Conservation (phyloP, 2,888 invertebrate species). For the Callyntrura sp. region DNA sequence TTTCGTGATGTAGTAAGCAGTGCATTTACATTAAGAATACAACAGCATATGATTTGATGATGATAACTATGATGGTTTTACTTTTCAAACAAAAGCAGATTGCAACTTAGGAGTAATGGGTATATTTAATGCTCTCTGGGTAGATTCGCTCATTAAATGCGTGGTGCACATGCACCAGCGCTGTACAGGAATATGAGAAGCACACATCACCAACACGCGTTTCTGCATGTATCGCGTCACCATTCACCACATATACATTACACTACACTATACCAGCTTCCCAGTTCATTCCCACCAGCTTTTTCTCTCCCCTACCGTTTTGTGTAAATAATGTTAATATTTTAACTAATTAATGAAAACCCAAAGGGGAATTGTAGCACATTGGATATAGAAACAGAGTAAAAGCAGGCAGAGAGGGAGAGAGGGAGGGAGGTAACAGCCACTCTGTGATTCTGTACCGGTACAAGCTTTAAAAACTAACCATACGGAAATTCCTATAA, state of each 20-base stretch:
- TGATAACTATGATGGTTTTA: background rate
- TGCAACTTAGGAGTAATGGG: background rate
- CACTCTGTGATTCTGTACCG: conserved; percentile 15
- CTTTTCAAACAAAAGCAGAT: conserved; percentile 6
- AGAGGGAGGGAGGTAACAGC: background rate
- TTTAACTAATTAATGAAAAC: conserved; percentile 77
- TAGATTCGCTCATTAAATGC: conserved; percentile 57
- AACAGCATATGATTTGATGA: background rate
- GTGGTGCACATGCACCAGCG: conserved; percentile 30
- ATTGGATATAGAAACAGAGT: conserved; percentile 30
- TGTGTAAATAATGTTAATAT: conserved; percentile 76
- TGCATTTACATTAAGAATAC: background rate
- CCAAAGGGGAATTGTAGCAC: conserved; percentile 62
- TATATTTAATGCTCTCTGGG: background rate
- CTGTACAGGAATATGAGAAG: background rate
- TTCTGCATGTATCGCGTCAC: conserved; percentile 1
- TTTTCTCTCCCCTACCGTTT: conserved; percentile 54
- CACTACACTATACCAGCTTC: too few species aligned
- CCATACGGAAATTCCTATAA: conserved; percentile 33
- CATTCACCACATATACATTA: too few species aligned
- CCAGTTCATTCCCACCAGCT: conserved; percentile 12
- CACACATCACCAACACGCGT: background rate
- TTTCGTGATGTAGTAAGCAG: background rate
- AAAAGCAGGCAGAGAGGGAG: background rate
- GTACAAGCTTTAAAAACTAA: conserved; percentile 37